Base-by-base conservation (phyloP, 2,113 vertebrate genomes). In the Chaetodon trifascialis region DNA sequence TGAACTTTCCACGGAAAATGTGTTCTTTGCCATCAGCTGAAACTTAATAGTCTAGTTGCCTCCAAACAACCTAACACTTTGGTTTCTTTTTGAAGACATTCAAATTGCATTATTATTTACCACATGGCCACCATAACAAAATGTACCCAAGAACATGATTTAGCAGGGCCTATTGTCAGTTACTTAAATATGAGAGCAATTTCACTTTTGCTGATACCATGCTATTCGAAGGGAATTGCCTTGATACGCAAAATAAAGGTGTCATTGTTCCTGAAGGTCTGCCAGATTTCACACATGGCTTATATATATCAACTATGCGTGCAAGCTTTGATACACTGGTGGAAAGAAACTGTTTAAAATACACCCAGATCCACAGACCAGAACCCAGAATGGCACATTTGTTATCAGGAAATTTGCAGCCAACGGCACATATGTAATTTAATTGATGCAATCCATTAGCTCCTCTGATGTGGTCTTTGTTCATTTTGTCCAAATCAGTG, bases 381-480 rank as follows among this genome's bases (percentile, higher is more conserved):
- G 78, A 86, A 68, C 30, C 46, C 62, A 55, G 63, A 46, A 16
- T 36, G 54, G 78, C 51, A 46, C 63, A 66, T 70, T 73, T 70
- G 40, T 49, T 49, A 77, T 85, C 67, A 74, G 74, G 80, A 83
- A 85, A 84, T 36, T 78, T 83, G 64, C 56, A 16, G 85, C 74
- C 73, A 60, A 83, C 83, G 87, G 72, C 65, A 76, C 84, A 84
- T 69, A 68, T 68, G 75, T 36, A 76, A 49, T 67, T 77, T 82
- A 88, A 92, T 88, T 82, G 73, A 90, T 77, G 68, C 17, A 66
- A 90, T 85, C 79, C 69, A 91, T 88, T 89, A 71, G 66, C 56
- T 38, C 70, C 58, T 91, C 79, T 89, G 85, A 90, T 90, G 88
- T 86, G 91, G 89, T 84, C 80, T 82, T 76, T 56, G 64, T 58